Percentiles rank a stretch among this genome's conserved stretches.
These are phyloP conservation scores for Unio delphinus DNA, from an alignment of 2,888 invertebrate genomes.

Conservation along the genomic window DNA sequence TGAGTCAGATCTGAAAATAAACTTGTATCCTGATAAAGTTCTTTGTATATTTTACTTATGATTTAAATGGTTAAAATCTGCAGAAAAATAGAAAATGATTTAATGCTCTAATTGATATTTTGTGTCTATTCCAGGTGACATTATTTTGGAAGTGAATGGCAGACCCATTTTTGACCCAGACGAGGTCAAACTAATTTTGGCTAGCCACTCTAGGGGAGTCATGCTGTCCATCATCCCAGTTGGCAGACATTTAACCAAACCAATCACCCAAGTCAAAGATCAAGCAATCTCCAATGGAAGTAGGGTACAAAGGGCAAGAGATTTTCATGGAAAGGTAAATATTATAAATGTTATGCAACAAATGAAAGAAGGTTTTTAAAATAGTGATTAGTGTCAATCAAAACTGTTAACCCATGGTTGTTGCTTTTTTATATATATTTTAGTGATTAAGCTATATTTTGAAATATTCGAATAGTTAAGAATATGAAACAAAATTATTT, in stretches of 20 bases:
- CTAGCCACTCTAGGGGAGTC: conserved; percentile 46
- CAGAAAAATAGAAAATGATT: too few species aligned
- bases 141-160: conserved; percentile 64
- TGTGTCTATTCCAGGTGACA: conserved; percentile 46
- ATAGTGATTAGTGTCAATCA: too few species aligned
- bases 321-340: conserved; percentile 53
- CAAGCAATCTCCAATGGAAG: conserved; percentile 27
- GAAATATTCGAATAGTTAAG: too few species aligned
- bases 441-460: too few species aligned
- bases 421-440: too few species aligned
- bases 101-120: too few species aligned
- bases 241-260: conserved; percentile 27
- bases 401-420: too few species aligned
- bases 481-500: too few species aligned
- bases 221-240: conserved; percentile 59
- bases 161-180: conserved; percentile 40
- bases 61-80: too few species aligned
- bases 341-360: not conserved
- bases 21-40: not conserved
- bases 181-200: conserved; percentile 46
- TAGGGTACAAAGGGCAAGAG: conserved; percentile 51
- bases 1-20: not conserved
- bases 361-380: too few species aligned
- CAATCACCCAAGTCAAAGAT: conserved; percentile 9
- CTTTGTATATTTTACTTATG: too few species aligned